Evolutionary conservation across 2,797 vertebrate species (phyloP).

Genomic region (Etheostoma perlongum): DNA sequence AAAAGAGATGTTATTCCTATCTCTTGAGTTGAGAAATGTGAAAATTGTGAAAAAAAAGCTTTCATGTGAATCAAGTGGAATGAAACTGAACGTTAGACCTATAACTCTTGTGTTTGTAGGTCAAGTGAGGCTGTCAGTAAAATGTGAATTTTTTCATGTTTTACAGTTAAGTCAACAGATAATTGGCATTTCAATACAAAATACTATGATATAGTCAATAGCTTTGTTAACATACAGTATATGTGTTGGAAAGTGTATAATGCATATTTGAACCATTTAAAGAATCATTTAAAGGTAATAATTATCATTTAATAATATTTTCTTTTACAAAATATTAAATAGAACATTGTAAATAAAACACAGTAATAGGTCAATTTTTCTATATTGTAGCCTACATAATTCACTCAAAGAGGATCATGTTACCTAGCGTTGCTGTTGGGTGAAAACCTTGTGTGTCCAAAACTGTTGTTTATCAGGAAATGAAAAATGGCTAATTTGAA

Average conservation of each 20-base stretch:
- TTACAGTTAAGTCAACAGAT: no score
- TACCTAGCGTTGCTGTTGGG: no score
- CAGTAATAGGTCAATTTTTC: neutral
- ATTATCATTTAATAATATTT: neutral
- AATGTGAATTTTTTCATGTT: neutral
- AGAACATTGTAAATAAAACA: neutral
- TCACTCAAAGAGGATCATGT: neutral
- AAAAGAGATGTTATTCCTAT: neutral
- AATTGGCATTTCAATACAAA: no score
- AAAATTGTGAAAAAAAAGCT: neutral
- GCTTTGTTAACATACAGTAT: no score
- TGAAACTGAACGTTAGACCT: neutral
- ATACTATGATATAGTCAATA: no score
- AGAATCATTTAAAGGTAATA: no score
- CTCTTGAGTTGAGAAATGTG: neutral
- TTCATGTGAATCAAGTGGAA: conserved; percentile 2
- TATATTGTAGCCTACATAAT: neutral
- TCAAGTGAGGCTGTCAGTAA: neutral
- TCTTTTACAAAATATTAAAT: neutral
- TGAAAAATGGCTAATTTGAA: no score
- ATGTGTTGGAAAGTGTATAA: no score
- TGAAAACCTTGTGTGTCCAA: no score
- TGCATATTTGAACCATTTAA: no score
- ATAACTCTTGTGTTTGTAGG: neutral
- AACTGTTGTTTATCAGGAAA: no score